A percentile compares a stretch with the other conserved stretches of the same genome.
Conservation (phyloP, 2,113 vertebrate species). For the Murina feae region DNA sequence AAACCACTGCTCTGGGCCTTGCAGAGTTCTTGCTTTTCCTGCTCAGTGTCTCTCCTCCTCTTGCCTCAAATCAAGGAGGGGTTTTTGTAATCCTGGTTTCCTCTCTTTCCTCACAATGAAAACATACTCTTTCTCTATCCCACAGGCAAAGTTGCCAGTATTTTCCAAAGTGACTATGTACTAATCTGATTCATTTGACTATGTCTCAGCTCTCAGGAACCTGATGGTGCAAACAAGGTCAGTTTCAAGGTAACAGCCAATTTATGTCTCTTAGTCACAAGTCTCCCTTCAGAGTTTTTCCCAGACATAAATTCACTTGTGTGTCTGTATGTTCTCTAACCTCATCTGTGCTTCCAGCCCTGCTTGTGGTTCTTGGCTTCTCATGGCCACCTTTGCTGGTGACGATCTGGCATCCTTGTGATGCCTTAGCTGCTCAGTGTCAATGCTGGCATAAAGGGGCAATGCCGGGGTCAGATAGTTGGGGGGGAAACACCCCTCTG, state of each 20-base stretch:
- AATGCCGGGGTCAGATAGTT: too few species aligned
- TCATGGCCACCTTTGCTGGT: not conserved
- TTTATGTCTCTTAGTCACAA: not conserved
- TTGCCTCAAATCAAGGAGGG: not conserved
- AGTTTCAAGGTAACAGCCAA: not conserved
- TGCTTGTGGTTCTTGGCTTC: not conserved
- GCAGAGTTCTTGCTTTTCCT: not conserved
- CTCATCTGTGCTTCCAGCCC: not conserved
- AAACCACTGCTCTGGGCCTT: not conserved
- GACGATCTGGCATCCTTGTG: not conserved
- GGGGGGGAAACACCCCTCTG: not conserved
- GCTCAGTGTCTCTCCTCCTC: not conserved
- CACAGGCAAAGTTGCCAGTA: not conserved
- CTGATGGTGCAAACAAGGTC: not conserved
- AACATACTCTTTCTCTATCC: not conserved
- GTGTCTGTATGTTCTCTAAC: not conserved
- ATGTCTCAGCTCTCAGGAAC: not conserved
- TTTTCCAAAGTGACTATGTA: not conserved
- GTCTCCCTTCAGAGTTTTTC: not conserved
- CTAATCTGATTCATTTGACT: constrained; percentile 20
- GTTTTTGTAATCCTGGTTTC: not conserved
- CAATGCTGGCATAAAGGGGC: not conserved
- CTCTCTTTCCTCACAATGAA: not conserved
- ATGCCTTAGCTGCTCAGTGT: not conserved
- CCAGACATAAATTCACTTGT: not conserved